phyloP scores from a whole-genome alignment of 2,797 vertebrate species.

The Poeciliopsis presidionis region DNA sequence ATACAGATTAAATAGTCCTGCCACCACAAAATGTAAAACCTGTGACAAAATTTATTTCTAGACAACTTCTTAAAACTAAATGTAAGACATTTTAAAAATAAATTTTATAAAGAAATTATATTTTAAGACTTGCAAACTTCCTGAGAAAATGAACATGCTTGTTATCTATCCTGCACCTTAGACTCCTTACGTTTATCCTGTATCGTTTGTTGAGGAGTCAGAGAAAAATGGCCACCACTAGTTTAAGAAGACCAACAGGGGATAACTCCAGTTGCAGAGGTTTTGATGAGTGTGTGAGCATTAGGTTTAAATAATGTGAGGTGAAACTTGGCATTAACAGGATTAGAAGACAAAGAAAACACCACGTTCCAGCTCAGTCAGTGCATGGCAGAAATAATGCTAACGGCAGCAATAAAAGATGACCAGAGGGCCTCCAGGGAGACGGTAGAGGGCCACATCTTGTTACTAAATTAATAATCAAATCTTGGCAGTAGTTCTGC shows the following conservation, averaged over 20 bases:
- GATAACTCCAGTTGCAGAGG: constrained; percentile 61
- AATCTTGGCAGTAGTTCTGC: neutral
- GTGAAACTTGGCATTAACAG: constrained; percentile 77
- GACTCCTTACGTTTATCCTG: neutral
- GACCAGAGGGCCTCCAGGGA: neutral
- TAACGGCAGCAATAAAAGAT: constrained; percentile 42
- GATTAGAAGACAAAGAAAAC: constrained; percentile 75
- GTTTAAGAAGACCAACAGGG: constrained; percentile 20
- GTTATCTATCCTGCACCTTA: neutral
- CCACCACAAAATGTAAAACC: too few relatives aligned
- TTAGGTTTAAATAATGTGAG: constrained; percentile 76
- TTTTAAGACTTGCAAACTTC: too few relatives aligned
- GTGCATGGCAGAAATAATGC: constrained; percentile 44
- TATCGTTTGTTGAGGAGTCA: neutral
- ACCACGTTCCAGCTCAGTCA: constrained; percentile 52
- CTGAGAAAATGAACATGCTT: neutral
- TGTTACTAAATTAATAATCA: neutral
- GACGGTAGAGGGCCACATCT: neutral
- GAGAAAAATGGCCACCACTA: neutral
- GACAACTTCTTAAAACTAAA: too few relatives aligned
- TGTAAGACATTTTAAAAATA: too few relatives aligned
- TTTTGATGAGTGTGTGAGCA: constrained; percentile 61
- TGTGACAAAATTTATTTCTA: too few relatives aligned
- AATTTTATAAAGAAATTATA: too few relatives aligned
- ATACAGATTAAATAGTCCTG: too few relatives aligned